Conservation (phyloP, 2,888 invertebrate species). For the Euclidia mi region DNA sequence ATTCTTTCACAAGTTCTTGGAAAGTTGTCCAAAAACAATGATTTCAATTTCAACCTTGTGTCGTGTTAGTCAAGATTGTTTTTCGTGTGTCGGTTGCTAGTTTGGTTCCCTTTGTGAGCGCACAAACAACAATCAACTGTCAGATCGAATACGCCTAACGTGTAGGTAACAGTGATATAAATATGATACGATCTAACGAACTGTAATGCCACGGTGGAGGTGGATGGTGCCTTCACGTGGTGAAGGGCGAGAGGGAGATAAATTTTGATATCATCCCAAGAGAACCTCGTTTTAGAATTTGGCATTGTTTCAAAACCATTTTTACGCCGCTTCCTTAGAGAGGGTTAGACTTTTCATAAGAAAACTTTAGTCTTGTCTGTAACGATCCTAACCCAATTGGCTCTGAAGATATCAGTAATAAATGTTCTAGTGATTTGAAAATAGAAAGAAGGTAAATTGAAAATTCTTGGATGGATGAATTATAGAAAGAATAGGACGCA, state of each 20-base stretch:
- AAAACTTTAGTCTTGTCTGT: neutral
- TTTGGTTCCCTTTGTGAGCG: conserved; percentile 18
- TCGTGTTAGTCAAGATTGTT: conserved; percentile 6
- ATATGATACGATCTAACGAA: conserved; percentile 84
- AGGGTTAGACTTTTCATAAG: neutral
- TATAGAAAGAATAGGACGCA: no score
- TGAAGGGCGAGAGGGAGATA: conserved; percentile 44
- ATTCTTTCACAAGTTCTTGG: conserved; percentile 11
- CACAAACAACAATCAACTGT: conserved; percentile 53
- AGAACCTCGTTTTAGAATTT: conserved; percentile 11
- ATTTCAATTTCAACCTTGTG: conserved; percentile 18
- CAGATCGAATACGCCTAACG: conserved; percentile 50
- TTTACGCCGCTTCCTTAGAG: neutral
- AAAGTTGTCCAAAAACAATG: conserved; percentile 6
- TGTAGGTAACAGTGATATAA: conserved; percentile 68
- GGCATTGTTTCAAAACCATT: conserved; percentile 9
- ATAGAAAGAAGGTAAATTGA: no score
- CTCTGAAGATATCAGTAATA: no score
- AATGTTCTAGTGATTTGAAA: no score
- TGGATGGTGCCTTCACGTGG: no score
- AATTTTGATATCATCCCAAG: conserved; percentile 11
- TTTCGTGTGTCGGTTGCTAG: conserved; percentile 17
- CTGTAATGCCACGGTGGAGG: conserved; percentile 66
- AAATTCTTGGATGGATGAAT: no score
- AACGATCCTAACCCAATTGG: no score